These are phyloP conservation scores for Phymastichus coffea DNA, from an alignment of 1,140 invertebrate species.

Conservation along the genomic window DNA sequence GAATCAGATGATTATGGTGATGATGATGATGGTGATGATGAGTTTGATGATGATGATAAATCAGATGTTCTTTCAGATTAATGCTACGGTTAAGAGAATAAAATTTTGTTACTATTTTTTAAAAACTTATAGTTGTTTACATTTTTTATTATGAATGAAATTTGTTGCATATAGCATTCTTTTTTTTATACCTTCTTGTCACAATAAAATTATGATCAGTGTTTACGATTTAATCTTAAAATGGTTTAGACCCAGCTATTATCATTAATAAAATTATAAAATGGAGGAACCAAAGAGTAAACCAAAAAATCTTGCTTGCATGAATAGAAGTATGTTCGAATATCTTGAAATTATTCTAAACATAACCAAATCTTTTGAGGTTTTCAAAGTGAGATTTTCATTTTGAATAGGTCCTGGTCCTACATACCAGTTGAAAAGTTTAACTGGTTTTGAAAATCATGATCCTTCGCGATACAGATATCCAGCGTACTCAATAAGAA, in stretches of 20 bases:
- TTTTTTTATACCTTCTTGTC: slow-evolving; percentile 5
- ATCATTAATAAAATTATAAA: no score
- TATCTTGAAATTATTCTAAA: not conserved
- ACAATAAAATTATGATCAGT: slow-evolving; percentile 8
- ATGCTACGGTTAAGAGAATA: not conserved
- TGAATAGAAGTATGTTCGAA: no score
- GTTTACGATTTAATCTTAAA: not conserved
- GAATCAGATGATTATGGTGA: slow-evolving; percentile 31
- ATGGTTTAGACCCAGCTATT: no score
- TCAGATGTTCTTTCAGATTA: not conserved
- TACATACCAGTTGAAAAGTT: slow-evolving; percentile 43
- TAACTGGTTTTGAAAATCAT: slow-evolving; percentile 49
- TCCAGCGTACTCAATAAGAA: slow-evolving; percentile 49
- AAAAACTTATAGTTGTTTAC: not conserved
- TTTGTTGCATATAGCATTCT: slow-evolving; percentile 17
- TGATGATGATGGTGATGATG: slow-evolving; percentile 15
- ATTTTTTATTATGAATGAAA: slow-evolving; percentile 21
- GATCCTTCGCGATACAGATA: slow-evolving; percentile 45
- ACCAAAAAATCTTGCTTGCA: not conserved
- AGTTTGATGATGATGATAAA: not conserved
- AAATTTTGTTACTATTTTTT: not conserved
- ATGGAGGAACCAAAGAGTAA: not conserved
- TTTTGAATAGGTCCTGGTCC: slow-evolving; percentile 50
- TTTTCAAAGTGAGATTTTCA: no score
- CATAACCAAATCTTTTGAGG: slow-evolving; percentile 2